Percentiles rank a stretch among this genome's conserved stretches.
These are phyloP conservation scores for Passer domesticus DNA, from an alignment of 2,113 vertebrate genomes.

Conservation along the genomic window DNA sequence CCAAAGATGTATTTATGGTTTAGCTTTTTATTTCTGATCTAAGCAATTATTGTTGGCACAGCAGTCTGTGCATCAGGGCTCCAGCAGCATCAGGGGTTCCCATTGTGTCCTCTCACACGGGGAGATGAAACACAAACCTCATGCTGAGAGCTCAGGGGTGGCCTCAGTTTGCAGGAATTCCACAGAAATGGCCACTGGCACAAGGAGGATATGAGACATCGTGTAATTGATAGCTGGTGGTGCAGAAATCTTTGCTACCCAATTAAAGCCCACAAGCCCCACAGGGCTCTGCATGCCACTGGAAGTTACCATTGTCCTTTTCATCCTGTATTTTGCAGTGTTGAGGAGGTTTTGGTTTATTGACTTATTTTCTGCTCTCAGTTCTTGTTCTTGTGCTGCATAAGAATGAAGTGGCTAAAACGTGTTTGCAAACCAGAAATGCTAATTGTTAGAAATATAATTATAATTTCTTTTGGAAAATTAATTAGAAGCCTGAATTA, in stretches of 20 bases:
- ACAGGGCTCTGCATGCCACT: not conserved
- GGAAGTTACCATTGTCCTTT: not conserved
- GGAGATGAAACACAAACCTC: not conserved
- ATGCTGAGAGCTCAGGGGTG: not conserved
- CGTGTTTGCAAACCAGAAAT: not conserved
- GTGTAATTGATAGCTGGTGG: not conserved
- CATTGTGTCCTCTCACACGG: not conserved
- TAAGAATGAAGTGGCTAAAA: not conserved
- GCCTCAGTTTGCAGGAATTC: not conserved
- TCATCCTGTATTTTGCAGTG: not conserved
- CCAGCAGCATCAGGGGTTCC: not conserved
- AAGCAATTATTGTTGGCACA: rapidly evolving
- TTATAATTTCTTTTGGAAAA: not conserved
- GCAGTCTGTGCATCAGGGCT: not conserved
- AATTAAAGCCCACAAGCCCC: not conserved
- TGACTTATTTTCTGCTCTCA: not conserved
- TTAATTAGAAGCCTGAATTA: not conserved
- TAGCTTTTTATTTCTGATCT: not conserved
- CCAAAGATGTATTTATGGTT: not conserved
- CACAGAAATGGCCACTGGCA: not conserved
- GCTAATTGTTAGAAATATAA: not conserved
- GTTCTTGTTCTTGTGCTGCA: not conserved
- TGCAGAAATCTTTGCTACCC: not conserved
- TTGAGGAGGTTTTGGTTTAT: not conserved
- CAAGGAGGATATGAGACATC: not conserved